Evolutionary conservation across 2,888 invertebrate species (phyloP).

Genomic region (Drosophila tripunctata): DNA sequence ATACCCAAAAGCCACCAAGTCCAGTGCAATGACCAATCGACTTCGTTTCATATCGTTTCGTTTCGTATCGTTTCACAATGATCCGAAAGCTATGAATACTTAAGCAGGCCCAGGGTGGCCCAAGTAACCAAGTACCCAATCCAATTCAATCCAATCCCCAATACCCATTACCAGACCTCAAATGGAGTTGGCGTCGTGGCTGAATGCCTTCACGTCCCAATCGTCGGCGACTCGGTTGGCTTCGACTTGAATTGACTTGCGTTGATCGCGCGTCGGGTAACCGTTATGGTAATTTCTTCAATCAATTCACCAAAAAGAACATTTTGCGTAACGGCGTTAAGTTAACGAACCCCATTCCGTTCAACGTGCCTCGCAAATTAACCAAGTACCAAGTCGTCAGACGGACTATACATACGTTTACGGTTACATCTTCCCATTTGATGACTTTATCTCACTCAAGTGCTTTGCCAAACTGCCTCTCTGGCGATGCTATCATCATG

Average conservation of each 20-base stretch:
- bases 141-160: neutral
- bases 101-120: slow-evolving; percentile 45
- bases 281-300: slow-evolving; percentile 74
- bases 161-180: slow-evolving; percentile 20
- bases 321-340: slow-evolving; percentile 70
- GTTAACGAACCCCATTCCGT: slow-evolving; percentile 63
- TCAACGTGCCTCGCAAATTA: slow-evolving; percentile 64
- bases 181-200: slow-evolving; percentile 33
- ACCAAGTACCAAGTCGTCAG: slow-evolving; percentile 35
- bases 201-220: slow-evolving; percentile 13
- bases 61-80: slow-evolving; percentile 46
- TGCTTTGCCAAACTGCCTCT: slow-evolving; percentile 5
- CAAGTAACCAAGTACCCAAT: slow-evolving; percentile 8
- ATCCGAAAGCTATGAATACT: slow-evolving; percentile 47
- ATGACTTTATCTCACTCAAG: slow-evolving; percentile 51
- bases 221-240: slow-evolving; percentile 2
- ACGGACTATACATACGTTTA: neutral
- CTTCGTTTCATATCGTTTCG: slow-evolving; percentile 37
- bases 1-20: slow-evolving; percentile 46
- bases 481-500: slow-evolving; percentile 40
- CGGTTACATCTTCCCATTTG: slow-evolving; percentile 17
- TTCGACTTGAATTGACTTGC: slow-evolving; percentile 4
- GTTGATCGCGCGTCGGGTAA: slow-evolving; percentile 43
- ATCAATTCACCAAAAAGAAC: slow-evolving; percentile 71
- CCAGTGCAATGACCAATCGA: slow-evolving; percentile 70